Conservation (phyloP, 30 jellyfish, hydroid and myxozoan species). For the Aurelia aurita complex sp. Pacific region DNA sequence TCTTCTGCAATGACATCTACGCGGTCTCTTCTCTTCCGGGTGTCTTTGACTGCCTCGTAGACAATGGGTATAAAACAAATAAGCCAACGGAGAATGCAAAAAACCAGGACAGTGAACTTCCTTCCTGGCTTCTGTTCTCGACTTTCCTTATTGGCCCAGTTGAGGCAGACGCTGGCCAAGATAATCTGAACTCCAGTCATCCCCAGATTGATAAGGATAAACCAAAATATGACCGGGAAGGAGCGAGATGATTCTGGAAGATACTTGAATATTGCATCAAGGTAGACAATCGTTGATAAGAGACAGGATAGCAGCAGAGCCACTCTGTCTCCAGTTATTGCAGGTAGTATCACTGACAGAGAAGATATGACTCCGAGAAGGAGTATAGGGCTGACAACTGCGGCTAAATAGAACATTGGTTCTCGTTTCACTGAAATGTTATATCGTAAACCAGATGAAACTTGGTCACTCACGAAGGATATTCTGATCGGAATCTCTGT, state of each 20-base stretch:
- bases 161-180: constrained; percentile 49
- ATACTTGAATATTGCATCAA: constrained; percentile 49
- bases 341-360: constrained; percentile 44
- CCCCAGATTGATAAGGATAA: constrained; percentile 15
- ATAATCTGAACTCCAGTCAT: constrained; percentile 29
- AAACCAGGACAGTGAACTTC: constrained; percentile 15
- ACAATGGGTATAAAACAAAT: no score
- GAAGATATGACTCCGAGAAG: constrained; percentile 40
- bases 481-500: neutral
- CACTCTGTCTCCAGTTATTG: constrained; percentile 56
- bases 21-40: no score
- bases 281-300: constrained; percentile 37
- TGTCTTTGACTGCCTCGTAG: no score
- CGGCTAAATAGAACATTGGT: constrained; percentile 15
- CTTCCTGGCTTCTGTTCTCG: constrained; percentile 37
- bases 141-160: constrained; percentile 55
- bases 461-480: neutral
- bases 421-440: neutral
- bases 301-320: constrained; percentile 56
- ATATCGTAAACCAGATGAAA: neutral
- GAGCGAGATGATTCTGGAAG: constrained; percentile 35
- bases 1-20: no score
- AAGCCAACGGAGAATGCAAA: neutral
- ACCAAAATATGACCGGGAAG: constrained; percentile 26
- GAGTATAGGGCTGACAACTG: constrained; percentile 28